These are phyloP conservation scores for Maconellicoccus hirsutus DNA, from an alignment of 1,140 invertebrate species.

Conservation along the genomic window DNA sequence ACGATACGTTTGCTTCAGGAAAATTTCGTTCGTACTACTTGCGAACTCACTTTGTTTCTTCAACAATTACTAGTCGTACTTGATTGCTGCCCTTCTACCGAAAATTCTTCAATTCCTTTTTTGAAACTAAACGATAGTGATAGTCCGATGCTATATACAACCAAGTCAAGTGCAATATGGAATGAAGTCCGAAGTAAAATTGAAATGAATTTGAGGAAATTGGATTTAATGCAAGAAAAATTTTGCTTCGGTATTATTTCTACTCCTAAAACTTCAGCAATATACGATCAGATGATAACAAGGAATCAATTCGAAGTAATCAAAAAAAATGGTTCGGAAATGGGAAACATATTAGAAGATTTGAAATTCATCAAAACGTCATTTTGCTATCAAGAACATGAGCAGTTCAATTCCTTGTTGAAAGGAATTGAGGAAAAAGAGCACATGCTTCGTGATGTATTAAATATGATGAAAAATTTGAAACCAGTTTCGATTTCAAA, in stretches of 20 bases:
- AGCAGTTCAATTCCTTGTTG: not conserved
- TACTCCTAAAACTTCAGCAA: not conserved
- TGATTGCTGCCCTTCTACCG: conserved; percentile 43
- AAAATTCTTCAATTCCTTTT: not conserved
- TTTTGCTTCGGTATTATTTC: not conserved
- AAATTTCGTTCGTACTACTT: conserved; percentile 39
- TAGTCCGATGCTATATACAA: conserved; percentile 39
- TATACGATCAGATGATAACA: not conserved
- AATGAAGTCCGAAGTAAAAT: conserved; percentile 27
- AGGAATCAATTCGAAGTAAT: not conserved
- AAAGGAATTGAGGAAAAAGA: not conserved
- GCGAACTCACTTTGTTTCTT: conserved; percentile 39
- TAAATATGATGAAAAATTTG: not conserved
- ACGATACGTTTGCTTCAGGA: conserved; percentile 25
- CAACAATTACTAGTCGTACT: conserved; percentile 48
- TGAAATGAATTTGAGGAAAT: not conserved
- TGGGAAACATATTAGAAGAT: not conserved
- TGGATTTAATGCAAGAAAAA: not conserved
- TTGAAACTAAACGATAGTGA: conserved; percentile 27
- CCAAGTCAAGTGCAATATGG: conserved; percentile 41
- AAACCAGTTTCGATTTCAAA: not conserved
- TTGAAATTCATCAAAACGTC: not conserved
- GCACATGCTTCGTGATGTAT: not conserved
- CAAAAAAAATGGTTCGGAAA: not conserved
- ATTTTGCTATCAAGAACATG: not conserved